Conservation (phyloP, 2,888 invertebrate species). For the Tupiocoris notatus region DNA sequence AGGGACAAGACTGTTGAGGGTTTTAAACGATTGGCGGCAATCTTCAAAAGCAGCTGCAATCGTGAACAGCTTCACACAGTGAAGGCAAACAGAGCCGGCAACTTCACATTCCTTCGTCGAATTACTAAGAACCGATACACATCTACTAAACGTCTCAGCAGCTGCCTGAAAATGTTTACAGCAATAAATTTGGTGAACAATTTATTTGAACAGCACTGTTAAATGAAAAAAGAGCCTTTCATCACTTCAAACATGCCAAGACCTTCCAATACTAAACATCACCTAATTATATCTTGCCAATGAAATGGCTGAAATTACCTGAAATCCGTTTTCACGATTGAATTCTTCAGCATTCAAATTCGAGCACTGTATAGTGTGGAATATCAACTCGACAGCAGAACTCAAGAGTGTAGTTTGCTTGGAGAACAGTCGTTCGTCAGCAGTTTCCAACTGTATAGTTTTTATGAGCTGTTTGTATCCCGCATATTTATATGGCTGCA, state of each 20-base stretch:
- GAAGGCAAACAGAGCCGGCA: constrained; percentile 83
- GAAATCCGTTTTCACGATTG: constrained; percentile 87
- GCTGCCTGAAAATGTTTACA: constrained; percentile 69
- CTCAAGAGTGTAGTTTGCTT: constrained; percentile 79
- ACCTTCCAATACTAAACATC: no score
- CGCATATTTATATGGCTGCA: constrained; percentile 96
- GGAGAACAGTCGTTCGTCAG: constrained; percentile 88
- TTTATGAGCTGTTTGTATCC: constrained; percentile 96
- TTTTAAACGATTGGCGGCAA: constrained; percentile 83
- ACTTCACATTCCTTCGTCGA: constrained; percentile 76
- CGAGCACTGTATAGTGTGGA: constrained; percentile 94
- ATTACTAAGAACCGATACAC: constrained; percentile 83
- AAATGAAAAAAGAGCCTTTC: no score
- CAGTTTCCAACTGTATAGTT: constrained; percentile 90
- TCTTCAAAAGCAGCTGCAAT: constrained; percentile 92
- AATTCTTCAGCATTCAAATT: constrained; percentile 97
- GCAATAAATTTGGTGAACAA: no score
- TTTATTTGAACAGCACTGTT: no score
- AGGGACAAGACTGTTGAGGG: constrained; percentile 74
- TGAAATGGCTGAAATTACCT: no score
- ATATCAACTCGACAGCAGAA: constrained; percentile 91
- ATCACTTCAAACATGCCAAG: no score
- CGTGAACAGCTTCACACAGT: constrained; percentile 89
- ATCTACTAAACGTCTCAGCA: constrained; percentile 88
- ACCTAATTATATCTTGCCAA: no score